A percentile compares a stretch with the other conserved stretches of the same genome.
Evolutionary conservation across 37 sponge, comb jelly and placozoan species (phyloP).

Genomic region (Chondrilla cf. caribensis): DNA sequence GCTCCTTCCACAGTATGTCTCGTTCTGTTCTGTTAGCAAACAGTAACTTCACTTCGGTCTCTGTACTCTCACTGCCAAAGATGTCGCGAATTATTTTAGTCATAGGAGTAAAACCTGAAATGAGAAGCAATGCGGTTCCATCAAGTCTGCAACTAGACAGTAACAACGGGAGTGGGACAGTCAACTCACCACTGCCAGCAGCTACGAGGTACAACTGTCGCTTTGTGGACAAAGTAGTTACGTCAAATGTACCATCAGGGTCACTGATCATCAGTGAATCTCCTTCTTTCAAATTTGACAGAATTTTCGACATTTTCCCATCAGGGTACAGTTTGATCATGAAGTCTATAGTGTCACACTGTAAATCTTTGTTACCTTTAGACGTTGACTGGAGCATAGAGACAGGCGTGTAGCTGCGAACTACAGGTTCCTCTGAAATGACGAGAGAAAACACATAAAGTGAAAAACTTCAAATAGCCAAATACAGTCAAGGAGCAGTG

Average conservation of each 20-base stretch:
- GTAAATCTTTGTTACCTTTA: background rate
- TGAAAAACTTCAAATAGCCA: no score
- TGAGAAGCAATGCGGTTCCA: background rate
- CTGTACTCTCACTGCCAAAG: background rate
- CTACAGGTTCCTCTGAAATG: constrained; percentile 42
- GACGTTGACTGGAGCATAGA: background rate
- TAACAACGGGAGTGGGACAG: background rate
- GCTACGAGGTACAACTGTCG: constrained; percentile 53
- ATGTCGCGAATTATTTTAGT: constrained; percentile 39
- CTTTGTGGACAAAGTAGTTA: constrained; percentile 16
- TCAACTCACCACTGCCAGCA: constrained; percentile 74
- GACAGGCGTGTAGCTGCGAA: constrained; percentile 69
- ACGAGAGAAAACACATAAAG: background rate
- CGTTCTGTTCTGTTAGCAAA: constrained; percentile 68
- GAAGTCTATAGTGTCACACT: constrained; percentile 42
- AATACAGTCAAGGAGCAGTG: no score
- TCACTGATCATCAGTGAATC: constrained; percentile 57
- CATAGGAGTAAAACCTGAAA: constrained; percentile 85
- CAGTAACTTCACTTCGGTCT: constrained; percentile 47
- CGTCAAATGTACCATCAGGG: constrained; percentile 68
- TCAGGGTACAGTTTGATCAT: constrained; percentile 80
- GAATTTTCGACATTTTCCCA: constrained; percentile 64
- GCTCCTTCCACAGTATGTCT: constrained; percentile 68
- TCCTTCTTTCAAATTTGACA: constrained; percentile 54
- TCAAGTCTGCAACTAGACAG: no score